Evolutionary conservation across 2,797 vertebrate genomes (phyloP), one percentile per base, ranked within the genome.

Genomic region (Falco novaeseelandiae): DNA sequence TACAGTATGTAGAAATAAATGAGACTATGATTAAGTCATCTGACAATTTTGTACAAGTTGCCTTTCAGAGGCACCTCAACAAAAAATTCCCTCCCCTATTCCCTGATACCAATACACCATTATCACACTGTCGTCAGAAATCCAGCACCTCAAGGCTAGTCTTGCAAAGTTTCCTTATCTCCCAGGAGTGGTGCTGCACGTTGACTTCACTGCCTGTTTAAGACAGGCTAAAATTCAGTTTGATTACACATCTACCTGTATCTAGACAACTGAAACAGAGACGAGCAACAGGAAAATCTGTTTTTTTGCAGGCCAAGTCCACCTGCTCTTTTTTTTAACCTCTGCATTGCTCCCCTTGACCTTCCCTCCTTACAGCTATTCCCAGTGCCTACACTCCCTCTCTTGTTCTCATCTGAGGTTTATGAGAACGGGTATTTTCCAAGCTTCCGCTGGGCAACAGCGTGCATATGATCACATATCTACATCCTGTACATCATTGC

Each of bases 281-380:
- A 12, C 0, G 3, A 19, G 9, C 34, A 85, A 51, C 0, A 54
- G 5, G 9, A 62, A 81, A 83, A 78, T 2, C 9, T 0, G 17
- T 12, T 85, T 30, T 4, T 32, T 32, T 27, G n/a, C 2, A 58
- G 13, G 40, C 7, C 34, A 54, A 63, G 14, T 2, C 34, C 29
- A n/a, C 10, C 21, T 14, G 14, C 34, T 36, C n/a, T 36, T 18
- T 10, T 44, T 67, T 78, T n/a, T 32, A 80, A 46, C 12, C 6
- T 46, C 46, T 12, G 22, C n/a, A 10, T 51, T 51, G 42, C 4
- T 30, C 3, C 30, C 10, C 25, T 10, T 8, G 32, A 38, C 29
- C 18, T 67, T 54, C 36, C 30, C 52, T 70, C 19, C 29, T 63
- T 12, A 16, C 3, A 25, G 40, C 2, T 8, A 49, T 7, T 81